These are phyloP conservation scores for Pharmacophagus antenor DNA, from an alignment of 2,888 invertebrate genomes.

Conservation along the genomic window DNA sequence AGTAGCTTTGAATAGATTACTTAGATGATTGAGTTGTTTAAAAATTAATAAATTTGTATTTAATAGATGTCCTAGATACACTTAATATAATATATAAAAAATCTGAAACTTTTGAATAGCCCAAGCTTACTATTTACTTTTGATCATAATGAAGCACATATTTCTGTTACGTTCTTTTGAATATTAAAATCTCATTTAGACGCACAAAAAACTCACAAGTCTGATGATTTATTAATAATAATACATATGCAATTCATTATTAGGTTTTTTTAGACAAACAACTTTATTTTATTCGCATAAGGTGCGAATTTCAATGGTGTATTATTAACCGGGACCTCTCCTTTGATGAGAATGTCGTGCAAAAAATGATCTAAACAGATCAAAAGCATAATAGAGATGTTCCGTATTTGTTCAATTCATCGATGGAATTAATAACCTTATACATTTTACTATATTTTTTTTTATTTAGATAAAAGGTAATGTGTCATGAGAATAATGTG, in stretches of 20 bases:
- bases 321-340: conserved; percentile 31
- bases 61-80: not conserved
- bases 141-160: conserved; percentile 20
- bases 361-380: conserved; percentile 38
- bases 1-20: too few relatives aligned
- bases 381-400: conserved; percentile 37
- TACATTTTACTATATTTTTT: not conserved
- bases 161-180: conserved; percentile 27
- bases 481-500: too few relatives aligned
- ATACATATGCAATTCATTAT: conserved; percentile 11
- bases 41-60: not conserved
- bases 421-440: conserved; percentile 2
- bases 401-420: not conserved
- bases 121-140: conserved; percentile 31
- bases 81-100: not conserved
- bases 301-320: conserved; percentile 8
- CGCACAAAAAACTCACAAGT: conserved; percentile 11
- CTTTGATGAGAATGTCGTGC: conserved; percentile 34
- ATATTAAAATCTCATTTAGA: conserved; percentile 43
- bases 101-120: not conserved
- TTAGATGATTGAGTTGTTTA: too few relatives aligned
- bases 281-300: conserved; percentile 1
- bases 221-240: conserved; percentile 30
- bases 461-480: not conserved
- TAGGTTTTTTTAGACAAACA: not conserved